Base-by-base conservation (phyloP, 2,888 invertebrate species). In the Phyto melanocephala region DNA sequence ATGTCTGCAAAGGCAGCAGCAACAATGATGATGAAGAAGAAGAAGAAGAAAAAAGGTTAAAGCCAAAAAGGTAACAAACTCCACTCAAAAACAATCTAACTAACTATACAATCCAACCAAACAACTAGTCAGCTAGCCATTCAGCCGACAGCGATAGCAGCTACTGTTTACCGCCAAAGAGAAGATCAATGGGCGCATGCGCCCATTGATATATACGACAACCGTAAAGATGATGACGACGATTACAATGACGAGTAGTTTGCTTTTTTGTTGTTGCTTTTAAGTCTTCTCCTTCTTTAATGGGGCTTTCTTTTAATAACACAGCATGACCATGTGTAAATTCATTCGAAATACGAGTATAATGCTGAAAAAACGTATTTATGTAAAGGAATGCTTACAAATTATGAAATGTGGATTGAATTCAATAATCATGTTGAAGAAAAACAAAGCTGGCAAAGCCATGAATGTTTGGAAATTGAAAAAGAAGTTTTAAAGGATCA, bases 161-260 rank as follows among this genome's bases (percentile, higher is more conserved):
- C 82, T 82, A 82, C 82, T 82, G 82, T 82, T 82, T 82, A 82
- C 82, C 82, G 79, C 82, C 82, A 82, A 82, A 82, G 82, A 82
- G 67, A 79, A 82, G 82, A 82, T 82, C 82, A 82, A 82, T 82
- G 82, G 82, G 82, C 75, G 82, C 82, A 82, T 82, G 82, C 82
- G 82, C 82, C 82, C 82, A 82, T 82, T 82, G 82, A 82, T 82
- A 82, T 82, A 82, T 82, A 82, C 82, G 79, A 79, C 82, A 82
- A 82, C 82, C 82, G 82, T 82, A 82, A 82, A 79, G 79, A 82
- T 82, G 82, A 82, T 75, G 82, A 82, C 79, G 82, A 76, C 79
- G 82, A 82, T 82, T 82, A 79, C 75, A 76, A 76, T 82, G 82
- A 82, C 82, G 82, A 79, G 82, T 67, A 76, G 82, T 65, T 79